Evolutionary conservation across 2,113 vertebrate genomes (phyloP), one percentile per base, ranked within the genome.

Genomic region (Apteryx owenii): DNA sequence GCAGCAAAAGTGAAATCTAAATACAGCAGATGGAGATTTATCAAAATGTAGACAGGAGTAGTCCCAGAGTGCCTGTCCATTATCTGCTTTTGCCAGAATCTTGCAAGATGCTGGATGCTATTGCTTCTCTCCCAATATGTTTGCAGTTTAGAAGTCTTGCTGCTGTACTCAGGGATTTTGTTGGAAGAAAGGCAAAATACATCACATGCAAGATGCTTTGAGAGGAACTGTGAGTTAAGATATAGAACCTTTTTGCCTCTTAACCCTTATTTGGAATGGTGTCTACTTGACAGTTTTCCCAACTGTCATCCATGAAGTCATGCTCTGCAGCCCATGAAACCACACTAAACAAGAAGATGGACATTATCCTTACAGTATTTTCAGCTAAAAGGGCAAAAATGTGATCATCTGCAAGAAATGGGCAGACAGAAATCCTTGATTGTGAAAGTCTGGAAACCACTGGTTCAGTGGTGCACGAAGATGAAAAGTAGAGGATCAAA

Each of bases 1-100:
- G 85, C 4, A 93, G 89, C n/a, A 81, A 36, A 90, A 83, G 36
- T 78, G 62, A 94, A 96, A 89, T 65, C 44, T 69, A 93, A 96
- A 90, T 85, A 93, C 3, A 36, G 70, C 14, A 89, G 56, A 85
- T 44, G 42, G 64, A 92, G 51, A 93, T 89, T 53, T 87, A 95
- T 94, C 60, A 83, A 93, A 94, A 93, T 10, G 36, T 48, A 85
- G 77, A 75, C 60, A 51, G 83, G 20, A 51, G 36, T 5, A 65
- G 29, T 66, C 71, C 70, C 76, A 56, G 48, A 38, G 44, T 71
- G 83, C 48, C 81, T 85, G 78, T 8, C 38, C 64, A 83, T 68
- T 40, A 82, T 56, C 48, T 65, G 21, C 56, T 65, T 71, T 75
- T 96, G 23, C 36, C 64, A 73, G 38, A 62, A 70, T 58, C 70